Evolutionary conservation across 2,888 invertebrate species (phyloP), one percentile per base, ranked within the genome.

Genomic region (Dolichomitus sp.): DNA sequence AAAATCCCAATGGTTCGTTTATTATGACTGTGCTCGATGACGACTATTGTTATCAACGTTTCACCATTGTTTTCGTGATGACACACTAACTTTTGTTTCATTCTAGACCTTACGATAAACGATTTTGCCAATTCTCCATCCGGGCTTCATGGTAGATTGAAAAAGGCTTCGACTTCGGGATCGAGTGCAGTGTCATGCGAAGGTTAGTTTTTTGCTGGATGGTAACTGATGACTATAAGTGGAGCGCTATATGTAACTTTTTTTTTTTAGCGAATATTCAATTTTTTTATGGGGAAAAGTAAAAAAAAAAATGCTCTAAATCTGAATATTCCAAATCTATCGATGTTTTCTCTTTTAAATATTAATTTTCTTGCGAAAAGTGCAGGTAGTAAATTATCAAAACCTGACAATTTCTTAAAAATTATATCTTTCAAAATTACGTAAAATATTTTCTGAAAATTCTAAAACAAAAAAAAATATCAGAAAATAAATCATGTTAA

Each of bases 101-200:
- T 14, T 76, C 12, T 94, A 96, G 96, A 96, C 93, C 94, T 96
- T 81, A 96, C 96, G 12, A 93, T 96, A 90, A 95, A 96, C 88
- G 96, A 96, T 89, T 95, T 95, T 92, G 96, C 96, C 4, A 96
- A 96, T 92, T 95, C 96, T 37, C 85, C 93, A 57, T 84, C 88
- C 14, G 89, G 89, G 54, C 89, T 88, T 42, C 90, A 91, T 70
- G 90, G 90, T 42, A 90, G 93, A 82, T 79, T 92, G n/a, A 93
- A 91, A 83, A 94, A 94, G 86, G 89, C 91, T 48, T 83, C 87
- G 63, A 79, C 66, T 2, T 80, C 68, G n/a, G 57, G 48, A 66
- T 81, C 85, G 66, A 86, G 83, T 72, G 84, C 84, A 7, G 50
- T 63, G 6, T 82, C 86, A 14, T 81, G 83, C 59, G 86, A 89